These are phyloP conservation scores for Arizona elegans DNA, from an alignment of 2,113 vertebrate species.

Conservation along the genomic window DNA sequence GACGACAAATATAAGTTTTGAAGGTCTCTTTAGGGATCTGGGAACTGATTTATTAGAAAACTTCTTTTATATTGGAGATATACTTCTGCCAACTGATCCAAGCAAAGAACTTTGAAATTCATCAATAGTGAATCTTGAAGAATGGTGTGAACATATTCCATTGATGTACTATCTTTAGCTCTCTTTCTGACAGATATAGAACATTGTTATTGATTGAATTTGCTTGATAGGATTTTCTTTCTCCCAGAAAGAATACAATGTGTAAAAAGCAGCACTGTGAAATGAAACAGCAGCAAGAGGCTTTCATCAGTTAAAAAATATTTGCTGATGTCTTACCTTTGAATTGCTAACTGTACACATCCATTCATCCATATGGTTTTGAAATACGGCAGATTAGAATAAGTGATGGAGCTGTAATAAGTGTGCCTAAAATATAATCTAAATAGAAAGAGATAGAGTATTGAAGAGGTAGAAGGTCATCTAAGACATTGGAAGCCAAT, in stretches of 20 bases:
- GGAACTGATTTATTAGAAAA: neutral
- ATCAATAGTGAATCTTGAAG: conserved; percentile 1
- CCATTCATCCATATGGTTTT: neutral
- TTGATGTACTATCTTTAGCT: conserved; percentile 9
- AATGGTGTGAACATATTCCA: conserved; percentile 1
- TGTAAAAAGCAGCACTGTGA: neutral
- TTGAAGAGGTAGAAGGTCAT: neutral
- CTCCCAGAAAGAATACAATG: neutral
- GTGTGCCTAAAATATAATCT: neutral
- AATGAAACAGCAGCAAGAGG: neutral
- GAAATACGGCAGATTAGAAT: neutral
- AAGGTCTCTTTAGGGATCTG: neutral
- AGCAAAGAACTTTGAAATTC: neutral
- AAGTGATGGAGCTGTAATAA: neutral
- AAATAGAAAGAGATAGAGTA: neutral
- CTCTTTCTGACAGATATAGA: neutral
- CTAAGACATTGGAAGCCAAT: neutral
- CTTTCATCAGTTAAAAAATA: conserved; percentile 15
- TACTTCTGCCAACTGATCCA: neutral
- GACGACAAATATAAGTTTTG: neutral
- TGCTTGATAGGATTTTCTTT: neutral
- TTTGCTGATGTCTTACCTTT: conserved; percentile 12
- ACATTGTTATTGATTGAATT: conserved; percentile 27
- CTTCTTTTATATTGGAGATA: neutral
- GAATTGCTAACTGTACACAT: neutral